Evolutionary conservation across 2,797 vertebrate genomes (phyloP), one percentile per base, ranked within the genome.

Genomic region (Lagorchestes hirsutus): DNA sequence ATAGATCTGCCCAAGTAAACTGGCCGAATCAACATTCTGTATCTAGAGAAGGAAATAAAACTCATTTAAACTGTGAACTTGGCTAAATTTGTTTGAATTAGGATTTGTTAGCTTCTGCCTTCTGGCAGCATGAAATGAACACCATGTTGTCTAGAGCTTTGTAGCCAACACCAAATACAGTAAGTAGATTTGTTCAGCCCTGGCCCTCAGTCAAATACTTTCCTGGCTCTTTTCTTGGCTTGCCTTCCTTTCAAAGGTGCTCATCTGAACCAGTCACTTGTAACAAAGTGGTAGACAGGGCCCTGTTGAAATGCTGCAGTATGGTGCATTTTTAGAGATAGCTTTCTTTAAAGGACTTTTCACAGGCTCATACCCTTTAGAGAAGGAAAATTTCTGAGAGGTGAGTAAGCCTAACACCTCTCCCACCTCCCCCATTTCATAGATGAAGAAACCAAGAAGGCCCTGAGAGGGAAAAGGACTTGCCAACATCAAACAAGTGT

Each of bases 81-180:
- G 95, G 97, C 82, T 98, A 98, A 98, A 98, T 96, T 92, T 3
- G 0, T 97, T 96, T 97, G 95, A 97, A 97, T 98, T 98, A 98
- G 96, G 95, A 97, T 98, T 98, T 98, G 96, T 96, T 97, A 95
- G 95, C 62, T 95, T 96, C 93, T 54, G 93, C 90, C 96, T 91
- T 22, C 93, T 97, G 92, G 93, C 97, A 94, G 82, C 97, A 94
- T 93, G 97, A 98, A 98, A 52, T 90, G 96, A 98, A 91, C 95
- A 95, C 67, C 93, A 92, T 90, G 50, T 94, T 96, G 87, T 95
- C 96, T 96, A 74, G 91, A 96, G 97, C 11, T 96, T 96, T 87
- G 92, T 14, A 92, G 58, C 34, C 62, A 90, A 74, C 67, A 95
- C 96, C 50, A 98, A 98, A 58, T 96, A 87, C 98, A 97, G 93